Evolutionary conservation across 1,140 invertebrate species (phyloP), one percentile per base, ranked within the genome.

Genomic region (Drosophila ironensis): DNA sequence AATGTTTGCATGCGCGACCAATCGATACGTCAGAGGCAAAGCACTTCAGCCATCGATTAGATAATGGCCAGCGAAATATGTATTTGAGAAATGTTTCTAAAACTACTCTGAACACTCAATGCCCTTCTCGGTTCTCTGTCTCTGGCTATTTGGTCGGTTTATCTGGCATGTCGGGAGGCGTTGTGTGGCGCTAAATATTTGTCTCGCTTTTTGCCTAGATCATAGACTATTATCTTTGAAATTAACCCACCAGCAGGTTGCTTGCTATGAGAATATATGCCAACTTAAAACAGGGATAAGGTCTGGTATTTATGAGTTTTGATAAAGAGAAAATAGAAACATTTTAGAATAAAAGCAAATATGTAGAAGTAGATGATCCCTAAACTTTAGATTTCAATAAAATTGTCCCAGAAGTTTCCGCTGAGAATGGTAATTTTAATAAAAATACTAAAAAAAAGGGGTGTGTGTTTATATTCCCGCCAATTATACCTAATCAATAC

Each of bases 41-140:
- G 19, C 37, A 41, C 57, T 38, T 30, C 20, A 63, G 28, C 42
- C 46, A 64, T 72, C 53, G 77, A 81, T 77, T 77, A 84, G 77
- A 82, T 81, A 77, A 82, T 48, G 11, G 9, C 1, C 11, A n/a
- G 24, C 4, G 7, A 42, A 33, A 25, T 41, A 19, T 24, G 12
- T 2, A 7, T 14, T 14, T 35, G 12, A 35, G 7, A 33, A 33
- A 19, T 22, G 14, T 24, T 33, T 30, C 1, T n/a, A n/a, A n/a
- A n/a, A n/a, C n/a, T n/a, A 30, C 17, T 7, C 2, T 1, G 17
- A 28, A 20, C 24, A 5, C 8, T 14, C 9, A 2, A 67, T 25
- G 12, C 33, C 56, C 30, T 63, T 33, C 19, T 16, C 28, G 20
- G 17, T 17, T 25, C 22, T 46, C 8, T n/a, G n/a, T 9, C 20